Percentiles rank a stretch among this genome's conserved stretches.
These are phyloP conservation scores for Nannoperca obscura DNA, from an alignment of 2,797 vertebrate species.

Conservation along the genomic window DNA sequence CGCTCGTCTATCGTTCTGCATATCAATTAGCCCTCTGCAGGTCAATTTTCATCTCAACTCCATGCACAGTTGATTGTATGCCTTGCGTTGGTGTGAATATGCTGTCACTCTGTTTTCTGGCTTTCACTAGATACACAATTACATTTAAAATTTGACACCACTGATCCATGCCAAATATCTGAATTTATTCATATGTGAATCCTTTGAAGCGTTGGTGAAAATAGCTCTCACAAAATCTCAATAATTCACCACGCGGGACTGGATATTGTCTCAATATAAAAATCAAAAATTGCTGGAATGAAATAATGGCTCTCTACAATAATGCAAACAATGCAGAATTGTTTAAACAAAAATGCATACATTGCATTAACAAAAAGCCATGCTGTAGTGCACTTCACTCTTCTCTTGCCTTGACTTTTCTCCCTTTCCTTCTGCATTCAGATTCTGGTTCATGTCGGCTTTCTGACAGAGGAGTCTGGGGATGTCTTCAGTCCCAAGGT, in stretches of 20 bases:
- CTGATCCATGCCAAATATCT: conserved; percentile 41
- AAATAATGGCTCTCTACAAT: neutral
- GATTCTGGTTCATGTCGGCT: conserved; percentile 96
- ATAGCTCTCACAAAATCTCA: conserved; percentile 21
- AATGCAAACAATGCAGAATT: neutral
- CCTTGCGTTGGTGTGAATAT: conserved; percentile 69
- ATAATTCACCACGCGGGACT: conserved; percentile 2
- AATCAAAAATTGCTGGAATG: neutral
- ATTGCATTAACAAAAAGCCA: conserved; percentile 44
- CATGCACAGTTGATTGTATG: conserved; percentile 44
- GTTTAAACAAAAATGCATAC: neutral
- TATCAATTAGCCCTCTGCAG: conserved; percentile 60
- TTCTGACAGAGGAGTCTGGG: conserved; percentile 97
- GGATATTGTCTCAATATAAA: conserved; percentile 14
- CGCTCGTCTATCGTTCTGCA: conserved; percentile 39
- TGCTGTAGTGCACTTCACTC: neutral
- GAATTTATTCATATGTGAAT: conserved; percentile 34
- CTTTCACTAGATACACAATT: conserved; percentile 38
- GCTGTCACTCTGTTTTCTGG: conserved; percentile 73
- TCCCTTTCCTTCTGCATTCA: conserved; percentile 84
- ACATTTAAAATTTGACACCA: conserved; percentile 37
- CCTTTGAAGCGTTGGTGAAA: conserved; percentile 19
- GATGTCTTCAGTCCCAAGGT: conserved; percentile 98
- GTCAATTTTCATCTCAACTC: conserved; percentile 57
- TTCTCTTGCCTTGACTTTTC: neutral